Conservation (phyloP, 1,140 invertebrate species). For the Cherax quadricarinatus region DNA sequence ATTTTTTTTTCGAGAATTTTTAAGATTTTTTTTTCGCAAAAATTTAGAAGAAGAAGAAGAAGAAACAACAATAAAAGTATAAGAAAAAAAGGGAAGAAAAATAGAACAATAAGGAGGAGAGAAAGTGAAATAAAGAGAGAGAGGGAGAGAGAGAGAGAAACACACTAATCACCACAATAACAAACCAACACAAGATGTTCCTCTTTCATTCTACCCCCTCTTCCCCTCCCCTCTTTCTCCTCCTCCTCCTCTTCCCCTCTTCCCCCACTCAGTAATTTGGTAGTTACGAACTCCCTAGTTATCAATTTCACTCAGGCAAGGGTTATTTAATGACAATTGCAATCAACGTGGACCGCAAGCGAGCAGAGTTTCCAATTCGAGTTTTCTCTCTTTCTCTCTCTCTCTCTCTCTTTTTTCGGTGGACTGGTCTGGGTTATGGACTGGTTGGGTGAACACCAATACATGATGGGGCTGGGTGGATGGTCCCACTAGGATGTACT, state of each 20-base stretch:
- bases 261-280: conserved; percentile 21
- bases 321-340: conserved; percentile 65
- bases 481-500: not conserved
- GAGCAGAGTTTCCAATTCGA: not conserved
- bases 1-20: too few relatives aligned
- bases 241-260: too few relatives aligned
- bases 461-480: not conserved
- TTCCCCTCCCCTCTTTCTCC: too few relatives aligned
- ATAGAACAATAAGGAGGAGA: not conserved
- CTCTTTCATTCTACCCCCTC: too few relatives aligned
- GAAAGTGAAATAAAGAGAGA: too few relatives aligned
- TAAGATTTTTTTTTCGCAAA: too few relatives aligned
- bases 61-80: too few relatives aligned
- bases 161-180: too few relatives aligned
- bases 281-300: conserved; percentile 45
- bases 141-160: too few relatives aligned
- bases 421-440: not conserved
- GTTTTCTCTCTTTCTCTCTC: conserved; percentile 10
- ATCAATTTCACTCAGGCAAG: conserved; percentile 56
- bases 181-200: too few relatives aligned
- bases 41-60: too few relatives aligned
- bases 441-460: not conserved
- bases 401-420: not conserved
- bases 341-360: conserved; percentile 22
- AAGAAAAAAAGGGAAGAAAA: too few relatives aligned